Base-by-base conservation (phyloP, 2,797 vertebrate genomes). In the Enteromius argenteus region DNA sequence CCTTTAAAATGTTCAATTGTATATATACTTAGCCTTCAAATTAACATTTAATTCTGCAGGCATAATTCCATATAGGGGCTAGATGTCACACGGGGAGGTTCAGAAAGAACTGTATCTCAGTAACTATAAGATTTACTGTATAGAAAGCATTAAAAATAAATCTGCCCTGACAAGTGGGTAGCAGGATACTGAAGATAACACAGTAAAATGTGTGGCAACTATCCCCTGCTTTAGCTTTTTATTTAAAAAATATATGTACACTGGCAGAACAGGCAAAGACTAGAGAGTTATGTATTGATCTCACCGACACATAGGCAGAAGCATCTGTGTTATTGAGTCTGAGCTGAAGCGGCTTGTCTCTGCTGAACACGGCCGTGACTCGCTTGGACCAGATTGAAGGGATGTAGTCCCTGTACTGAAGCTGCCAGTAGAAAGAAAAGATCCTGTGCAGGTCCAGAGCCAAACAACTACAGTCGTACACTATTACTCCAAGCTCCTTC, bases 401-500 rank as follows among this genome's bases (percentile, higher is more conserved):
- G 73, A 95, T 90, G 85, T 94, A 95, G 83, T 96, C 95, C 89
- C 90, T 95, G 78, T 94, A 92, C 85, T 95, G 91, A 68, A 96
- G 95, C 53, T 95, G 95, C 94, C 95, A 95, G 89, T 96, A 96
- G 27, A 96, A 92, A 79, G 88, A 93, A 90, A 96, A 96, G 49
- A 96, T 92, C 85, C 90, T 96, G 92, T 98, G 97, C 84, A 99
- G 95, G 90, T 99, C 98, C 91, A 98, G 90, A 89, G 96, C 98
- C 86, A 99, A 91, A 92, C 98, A 99, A 93, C 97, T 99, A 90
- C 98, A 99, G 92, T 99, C 95, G 90, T 97, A 98, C 74, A 99
- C 92, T 3, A 99, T 89, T 92, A 98, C 87, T 0, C 98, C 98
- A 53, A 99, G 96, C 90, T 99, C 98, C 92, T 99, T 99, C 93